Base-by-base conservation (phyloP, 2,888 invertebrate species). In the Pseudoips prasinana region DNA sequence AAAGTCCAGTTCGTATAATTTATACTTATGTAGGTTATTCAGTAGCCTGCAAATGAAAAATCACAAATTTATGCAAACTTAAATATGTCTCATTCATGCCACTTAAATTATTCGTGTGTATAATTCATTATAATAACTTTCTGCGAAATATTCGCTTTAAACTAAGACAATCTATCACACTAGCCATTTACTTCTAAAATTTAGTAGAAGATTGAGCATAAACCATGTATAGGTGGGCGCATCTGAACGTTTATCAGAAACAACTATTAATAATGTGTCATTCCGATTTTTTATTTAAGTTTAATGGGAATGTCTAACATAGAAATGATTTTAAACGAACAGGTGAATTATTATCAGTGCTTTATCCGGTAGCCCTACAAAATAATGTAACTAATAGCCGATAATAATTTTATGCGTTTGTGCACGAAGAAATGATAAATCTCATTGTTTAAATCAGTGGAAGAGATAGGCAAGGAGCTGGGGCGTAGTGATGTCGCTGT, bases 381-480 rank as follows among this genome's bases (percentile, higher is more conserved):
- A 67, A 73, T 73, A 69, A 63, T 62, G 58, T 71, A 63, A 69
- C 64, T 67, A 70, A 76, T 69, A 74, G 68, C 64, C 47, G 78
- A 73, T 77, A 76, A 71, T 60, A 53, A 63, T 69, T 70, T 63
- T 62, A 63, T 69, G 64, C 60, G 63, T 65, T 64, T 61, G 61
- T 63, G 62, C 64, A 66, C 60, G 62, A 53, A 64, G 51, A 60
- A 63, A 72, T 74, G 75, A 82, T 80, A 79, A 75, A 82, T 81
- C 62, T 70, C 67, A 73, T 77, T 77, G 74, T 76, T 75, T 68
- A 72, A 74, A 74, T 78, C 67, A 63, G 65, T 70, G 70, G 69
- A 67, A 59, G 58, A 68, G 75, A 79, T 78, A 74, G 54, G 38
- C 47, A 54, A 61, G 60, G 58, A 69, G 64, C 56, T 57, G 60